Base-by-base conservation (phyloP, 2,113 vertebrate species). In the Engraulis encrasicolus region DNA sequence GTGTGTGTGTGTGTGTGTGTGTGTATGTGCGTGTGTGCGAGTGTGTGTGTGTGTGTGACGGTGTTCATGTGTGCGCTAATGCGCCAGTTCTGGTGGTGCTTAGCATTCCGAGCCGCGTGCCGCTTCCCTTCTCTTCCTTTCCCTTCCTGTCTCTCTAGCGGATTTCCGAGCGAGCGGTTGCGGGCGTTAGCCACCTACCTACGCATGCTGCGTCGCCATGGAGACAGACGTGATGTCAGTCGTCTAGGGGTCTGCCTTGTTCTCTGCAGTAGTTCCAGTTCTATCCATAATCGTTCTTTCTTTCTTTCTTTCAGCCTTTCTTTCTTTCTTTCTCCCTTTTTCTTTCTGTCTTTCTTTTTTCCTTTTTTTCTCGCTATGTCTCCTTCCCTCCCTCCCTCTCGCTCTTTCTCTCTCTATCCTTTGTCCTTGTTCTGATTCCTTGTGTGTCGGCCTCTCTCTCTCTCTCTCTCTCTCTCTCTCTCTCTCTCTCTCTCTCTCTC, bases 201-300 rank as follows among this genome's bases (percentile, higher is more conserved):
- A 87, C 89, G 85, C 92, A 91, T 86, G 88, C 81, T 86, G 87
- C 89, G 89, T 95, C 49, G 88, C 94, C 93, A 95, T 94, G 93
- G 94, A 93, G 94, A 95, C 94, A 93, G 93, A 94, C 92, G 84
- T 94, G 93, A 95, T 94, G 94, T 95, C 92, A 94, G 90, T 9
- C 82, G 81, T 66, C 82, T 79, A n/a, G 82, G 88, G 87, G 90
- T 90, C 91, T 91, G 66, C 66, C 66, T 74, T 74, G 12, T 27
- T 31, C 31, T 27, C 66, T 74, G 66, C 66, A 74, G 66, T 31
- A 66, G 58, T 27, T 7, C 58, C 23, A n/a, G n/a, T n/a, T n/a
- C n/a, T n/a, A n/a, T n/a, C 58, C 2, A 11, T 23, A 66, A 66
- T 49, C n/a, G 38, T 37, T 37, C n/a, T n/a, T n/a, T n/a, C n/a